Base-by-base conservation (phyloP, 2,797 vertebrate genomes). In the Chrosomus eos region DNA sequence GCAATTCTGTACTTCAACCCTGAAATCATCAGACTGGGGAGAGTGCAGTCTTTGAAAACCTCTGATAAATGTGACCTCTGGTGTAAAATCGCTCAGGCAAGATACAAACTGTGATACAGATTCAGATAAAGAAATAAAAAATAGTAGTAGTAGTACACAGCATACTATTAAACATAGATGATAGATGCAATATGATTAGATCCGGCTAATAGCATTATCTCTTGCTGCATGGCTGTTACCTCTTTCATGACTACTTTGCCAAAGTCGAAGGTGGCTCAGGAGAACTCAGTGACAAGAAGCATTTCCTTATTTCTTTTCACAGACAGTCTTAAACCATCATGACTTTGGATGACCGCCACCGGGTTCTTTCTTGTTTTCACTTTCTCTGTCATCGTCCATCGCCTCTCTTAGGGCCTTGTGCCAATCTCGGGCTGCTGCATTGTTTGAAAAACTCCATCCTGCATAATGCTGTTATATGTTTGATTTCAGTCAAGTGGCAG, bases 401-500 rank as follows among this genome's bases (percentile, higher is more conserved):
- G 66, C 68, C 83, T 80, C 84, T 85, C 80, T 85, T 7, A 5
- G 73, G 82, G 68, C 68, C n/a, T 86, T 91, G 92, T 91, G 78
- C 87, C 88, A 48, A 14, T 86, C 86, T 70, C 71, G 86, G 70
- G n/a, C 67, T 86, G 75, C 62, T 10, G 4, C 18, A 90, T 18
- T 81, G 45, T 82, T 86, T 88, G 62, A 80, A 81, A 84, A 84
- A 62, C 16, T 38, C 64, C 71, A 51, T 86, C 16, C 64, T 43
- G 80, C 85, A 71, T 88, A 90, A 88, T 89, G 81, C 83, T 88
- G 55, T n/a, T 85, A 89, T 85, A 91, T 92, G 88, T 89, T 91
- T 91, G 86, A 92, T 93, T 92, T 93, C 76, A 90, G 81, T 86
- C 60, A 72, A 67, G 88, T 92, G 87, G 80, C 87, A 89, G 70